Percentiles rank a stretch among this genome's conserved stretches.
phyloP scores from a whole-genome alignment of 2,888 invertebrate species.

The Zygogramma bicolorata region DNA sequence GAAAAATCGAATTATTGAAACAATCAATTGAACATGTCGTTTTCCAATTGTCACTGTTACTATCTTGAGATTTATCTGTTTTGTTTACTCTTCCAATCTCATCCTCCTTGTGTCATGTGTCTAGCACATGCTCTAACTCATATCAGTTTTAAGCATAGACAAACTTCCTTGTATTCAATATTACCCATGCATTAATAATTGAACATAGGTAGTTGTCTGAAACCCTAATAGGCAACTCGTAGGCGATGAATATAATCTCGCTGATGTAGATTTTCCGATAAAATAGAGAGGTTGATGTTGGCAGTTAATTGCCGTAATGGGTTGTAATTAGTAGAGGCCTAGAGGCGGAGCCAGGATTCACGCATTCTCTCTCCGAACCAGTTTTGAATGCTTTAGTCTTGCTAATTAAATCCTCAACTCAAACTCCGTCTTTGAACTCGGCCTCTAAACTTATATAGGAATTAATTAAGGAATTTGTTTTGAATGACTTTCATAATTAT shows the following conservation, averaged over 20 bases:
- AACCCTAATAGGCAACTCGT: background rate
- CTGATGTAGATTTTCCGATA: conserved; percentile 17
- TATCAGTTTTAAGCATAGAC: background rate
- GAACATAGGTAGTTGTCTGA: conserved; percentile 10
- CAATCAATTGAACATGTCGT: no score
- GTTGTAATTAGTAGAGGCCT: conserved; percentile 58
- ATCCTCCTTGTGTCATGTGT: background rate
- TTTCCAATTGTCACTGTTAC: no score
- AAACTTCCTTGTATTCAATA: conserved; percentile 1
- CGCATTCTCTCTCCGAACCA: conserved; percentile 48
- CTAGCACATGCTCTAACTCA: background rate
- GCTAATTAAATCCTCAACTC: conserved; percentile 58
- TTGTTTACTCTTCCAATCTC: no score
- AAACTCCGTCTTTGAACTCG: conserved; percentile 36
- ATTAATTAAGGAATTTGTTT: conserved; percentile 35
- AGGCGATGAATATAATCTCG: conserved; percentile 14
- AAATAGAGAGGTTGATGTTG: conserved; percentile 27
- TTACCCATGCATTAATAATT: conserved; percentile 2
- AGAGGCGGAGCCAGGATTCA: conserved; percentile 52
- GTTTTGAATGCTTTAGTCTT: conserved; percentile 53
- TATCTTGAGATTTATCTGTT: no score
- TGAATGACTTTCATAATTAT: conserved; percentile 34
- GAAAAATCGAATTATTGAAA: no score
- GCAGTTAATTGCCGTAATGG: conserved; percentile 63
- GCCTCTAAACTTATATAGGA: conserved; percentile 33